A percentile compares a stretch with the other conserved stretches of the same genome.
phyloP scores from a whole-genome alignment of 2,113 vertebrate species.

The Myanophis thanlyinensis region DNA sequence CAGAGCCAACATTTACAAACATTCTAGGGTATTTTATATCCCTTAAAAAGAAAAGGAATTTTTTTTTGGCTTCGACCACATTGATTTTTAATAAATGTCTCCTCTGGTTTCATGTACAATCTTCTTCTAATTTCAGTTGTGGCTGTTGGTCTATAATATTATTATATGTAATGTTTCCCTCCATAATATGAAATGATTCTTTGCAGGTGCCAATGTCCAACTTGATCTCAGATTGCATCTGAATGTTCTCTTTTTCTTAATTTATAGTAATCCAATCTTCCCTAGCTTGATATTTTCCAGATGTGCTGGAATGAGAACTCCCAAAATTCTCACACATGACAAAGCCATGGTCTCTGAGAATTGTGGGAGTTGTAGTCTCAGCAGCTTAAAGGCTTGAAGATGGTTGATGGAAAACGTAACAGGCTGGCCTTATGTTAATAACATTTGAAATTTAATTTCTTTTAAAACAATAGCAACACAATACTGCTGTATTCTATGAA shows the following conservation, averaged over 20 bases:
- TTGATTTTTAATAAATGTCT: not conserved
- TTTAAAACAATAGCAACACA: not conserved
- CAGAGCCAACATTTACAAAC: not conserved
- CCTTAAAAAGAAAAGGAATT: not conserved
- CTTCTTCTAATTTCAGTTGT: not conserved
- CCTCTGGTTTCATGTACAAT: not conserved
- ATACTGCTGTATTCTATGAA: not conserved
- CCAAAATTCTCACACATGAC: not conserved
- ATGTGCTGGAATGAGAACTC: not conserved
- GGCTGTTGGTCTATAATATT: not conserved
- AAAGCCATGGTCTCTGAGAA: not conserved
- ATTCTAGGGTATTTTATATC: not conserved
- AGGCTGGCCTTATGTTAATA: not conserved
- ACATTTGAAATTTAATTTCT: not conserved
- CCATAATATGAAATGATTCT: not conserved
- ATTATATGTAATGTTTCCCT: not conserved
- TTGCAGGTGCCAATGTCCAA: not conserved
- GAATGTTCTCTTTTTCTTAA: not conserved
- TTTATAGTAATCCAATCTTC: not conserved
- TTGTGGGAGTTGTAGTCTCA: not conserved
- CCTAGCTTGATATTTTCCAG: not conserved
- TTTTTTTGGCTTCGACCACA: not conserved
- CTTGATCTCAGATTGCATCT: not conserved
- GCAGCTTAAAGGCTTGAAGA: not conserved
- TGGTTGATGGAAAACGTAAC: not conserved